Percentiles rank a stretch among this genome's conserved stretches.
phyloP scores from a whole-genome alignment of 1,140 invertebrate species.

The Condylostylus longicornis region DNA sequence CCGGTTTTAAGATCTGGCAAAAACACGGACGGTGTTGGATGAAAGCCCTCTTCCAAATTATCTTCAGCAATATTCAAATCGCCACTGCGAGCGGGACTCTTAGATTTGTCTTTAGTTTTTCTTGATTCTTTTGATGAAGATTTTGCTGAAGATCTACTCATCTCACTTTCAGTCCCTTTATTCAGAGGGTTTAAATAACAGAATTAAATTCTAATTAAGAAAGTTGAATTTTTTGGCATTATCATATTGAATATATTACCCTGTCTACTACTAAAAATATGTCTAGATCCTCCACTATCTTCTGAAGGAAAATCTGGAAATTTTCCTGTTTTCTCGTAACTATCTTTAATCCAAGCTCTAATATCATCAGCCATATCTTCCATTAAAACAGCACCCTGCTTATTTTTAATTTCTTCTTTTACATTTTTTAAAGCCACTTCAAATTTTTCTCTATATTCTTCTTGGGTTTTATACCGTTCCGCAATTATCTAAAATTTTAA shows the following conservation, averaged over 20 bases:
- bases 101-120: conserved; percentile 48
- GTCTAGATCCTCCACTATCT: conserved; percentile 70
- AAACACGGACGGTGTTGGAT: conserved; percentile 40
- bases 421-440: conserved; percentile 40
- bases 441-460: conserved; percentile 43
- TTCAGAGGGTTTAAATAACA: conserved; percentile 1
- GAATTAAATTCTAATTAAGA: conserved; percentile 1
- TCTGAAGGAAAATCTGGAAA: conserved; percentile 83
- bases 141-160: conserved; percentile 56
- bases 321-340: conserved; percentile 64
- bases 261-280: conserved; percentile 66
- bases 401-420: conserved; percentile 43
- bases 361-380: conserved; percentile 75
- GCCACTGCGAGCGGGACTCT: conserved; percentile 35
- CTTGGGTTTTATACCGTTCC: conserved; percentile 43
- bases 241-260: too few species aligned
- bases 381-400: conserved; percentile 50
- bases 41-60: conserved; percentile 38
- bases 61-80: conserved; percentile 41
- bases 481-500: conserved; percentile 35
- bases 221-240: too few species aligned
- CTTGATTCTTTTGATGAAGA: conserved; percentile 68
- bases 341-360: conserved; percentile 67
- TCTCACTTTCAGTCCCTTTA: conserved; percentile 50
- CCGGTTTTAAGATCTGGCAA: conserved; percentile 39